Conservation (phyloP, 2,797 vertebrate genomes). For the Lates japonicus region DNA sequence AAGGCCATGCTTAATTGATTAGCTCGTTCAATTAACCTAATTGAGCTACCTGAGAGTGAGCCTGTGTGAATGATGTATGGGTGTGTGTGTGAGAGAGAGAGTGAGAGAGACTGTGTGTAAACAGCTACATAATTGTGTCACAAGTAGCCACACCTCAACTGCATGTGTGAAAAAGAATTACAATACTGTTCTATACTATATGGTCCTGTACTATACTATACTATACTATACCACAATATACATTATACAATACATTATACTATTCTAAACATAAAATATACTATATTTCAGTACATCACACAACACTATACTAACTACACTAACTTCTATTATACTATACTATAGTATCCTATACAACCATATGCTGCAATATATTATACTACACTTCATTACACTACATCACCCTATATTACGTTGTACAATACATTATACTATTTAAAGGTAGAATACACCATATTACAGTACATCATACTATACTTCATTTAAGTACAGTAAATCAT, state of each 20-base stretch:
- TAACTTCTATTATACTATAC: neutral
- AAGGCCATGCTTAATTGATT: constrained; percentile 82
- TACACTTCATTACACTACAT: neutral
- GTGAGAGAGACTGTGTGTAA: neutral
- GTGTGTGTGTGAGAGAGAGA: neutral
- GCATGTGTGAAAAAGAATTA: neutral
- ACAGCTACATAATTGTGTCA: neutral
- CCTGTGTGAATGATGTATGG: neutral
- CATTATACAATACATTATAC: neutral
- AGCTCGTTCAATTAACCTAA: constrained; percentile 81
- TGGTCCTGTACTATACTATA: neutral
- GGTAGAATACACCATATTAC: neutral
- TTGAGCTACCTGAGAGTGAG: constrained; percentile 52
- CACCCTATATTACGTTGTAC: neutral
- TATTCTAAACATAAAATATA: neutral
- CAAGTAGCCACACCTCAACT: constrained; percentile 49
- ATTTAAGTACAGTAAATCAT: neutral
- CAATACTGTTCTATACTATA: neutral
- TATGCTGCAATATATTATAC: neutral
- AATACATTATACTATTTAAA: too few relatives aligned
- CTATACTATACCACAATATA: neutral
- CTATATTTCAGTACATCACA: neutral
- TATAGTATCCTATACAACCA: neutral
- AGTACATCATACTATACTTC: neutral
- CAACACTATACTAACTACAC: too few relatives aligned